phyloP scores from a whole-genome alignment of 2,113 vertebrate genomes.

The Periophthalmus modestus region DNA sequence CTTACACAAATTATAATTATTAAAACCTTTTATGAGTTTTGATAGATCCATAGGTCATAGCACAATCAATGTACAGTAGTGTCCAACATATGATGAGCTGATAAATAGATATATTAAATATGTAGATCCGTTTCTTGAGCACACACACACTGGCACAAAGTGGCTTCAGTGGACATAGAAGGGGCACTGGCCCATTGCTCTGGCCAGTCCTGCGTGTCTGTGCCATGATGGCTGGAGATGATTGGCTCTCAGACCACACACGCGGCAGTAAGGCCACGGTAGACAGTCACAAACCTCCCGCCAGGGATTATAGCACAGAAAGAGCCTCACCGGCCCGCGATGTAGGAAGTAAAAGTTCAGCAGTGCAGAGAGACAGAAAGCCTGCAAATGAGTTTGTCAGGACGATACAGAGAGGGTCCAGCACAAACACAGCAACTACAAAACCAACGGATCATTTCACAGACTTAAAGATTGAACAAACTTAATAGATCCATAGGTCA shows the following conservation, averaged over 20 bases:
- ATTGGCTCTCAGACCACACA: slow-evolving; percentile 68
- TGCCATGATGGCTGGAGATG: slow-evolving; percentile 76
- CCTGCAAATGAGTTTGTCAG: slow-evolving; percentile 47
- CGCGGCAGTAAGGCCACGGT: slow-evolving; percentile 62
- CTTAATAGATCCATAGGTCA: background rate
- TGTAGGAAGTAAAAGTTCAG: slow-evolving; percentile 45
- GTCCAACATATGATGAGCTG: background rate
- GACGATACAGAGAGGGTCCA: slow-evolving; percentile 23
- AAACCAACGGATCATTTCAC: background rate
- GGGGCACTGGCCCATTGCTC: slow-evolving; percentile 67
- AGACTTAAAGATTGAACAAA: background rate
- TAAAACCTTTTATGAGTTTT: background rate
- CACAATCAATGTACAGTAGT: background rate
- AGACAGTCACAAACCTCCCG: slow-evolving; percentile 67
- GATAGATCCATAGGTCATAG: background rate
- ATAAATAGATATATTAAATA: slow-evolving; percentile 10
- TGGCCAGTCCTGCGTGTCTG: slow-evolving; percentile 75
- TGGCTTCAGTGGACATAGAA: slow-evolving; percentile 38
- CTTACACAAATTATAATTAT: slow-evolving; percentile 9
- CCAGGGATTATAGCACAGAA: slow-evolving; percentile 72
- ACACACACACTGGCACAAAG: slow-evolving; percentile 15
- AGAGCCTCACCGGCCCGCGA: slow-evolving; percentile 44
- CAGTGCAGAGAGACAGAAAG: slow-evolving; percentile 37
- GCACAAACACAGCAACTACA: background rate
- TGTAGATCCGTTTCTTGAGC: background rate